Evolutionary conservation across 2,113 vertebrate species (phyloP).

Genomic region (Gracilinanus agilis): DNA sequence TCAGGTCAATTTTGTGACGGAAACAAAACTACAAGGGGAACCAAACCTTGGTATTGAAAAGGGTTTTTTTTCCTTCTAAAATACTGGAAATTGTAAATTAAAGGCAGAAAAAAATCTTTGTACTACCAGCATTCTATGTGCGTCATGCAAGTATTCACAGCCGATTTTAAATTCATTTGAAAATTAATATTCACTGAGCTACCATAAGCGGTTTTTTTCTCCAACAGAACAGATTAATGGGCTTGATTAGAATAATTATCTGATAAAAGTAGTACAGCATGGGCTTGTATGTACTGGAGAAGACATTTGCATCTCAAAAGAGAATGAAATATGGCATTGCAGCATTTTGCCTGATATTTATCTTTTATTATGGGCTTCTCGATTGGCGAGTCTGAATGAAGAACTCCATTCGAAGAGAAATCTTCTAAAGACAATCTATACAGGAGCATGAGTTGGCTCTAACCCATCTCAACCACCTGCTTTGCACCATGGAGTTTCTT

Average conservation of each 20-base stretch:
- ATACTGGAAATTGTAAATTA: slow-evolving; percentile 32
- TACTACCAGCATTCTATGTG: slow-evolving; percentile 35
- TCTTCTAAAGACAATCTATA: slow-evolving; percentile 45
- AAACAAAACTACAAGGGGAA: slow-evolving; percentile 63
- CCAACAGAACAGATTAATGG: slow-evolving; percentile 59
- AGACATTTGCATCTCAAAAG: slow-evolving; percentile 64
- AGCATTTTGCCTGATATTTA: slow-evolving; percentile 56
- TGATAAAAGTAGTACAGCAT: slow-evolving; percentile 55
- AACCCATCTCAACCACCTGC: slow-evolving; percentile 62
- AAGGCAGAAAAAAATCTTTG: slow-evolving; percentile 6
- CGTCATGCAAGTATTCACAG: slow-evolving; percentile 33
- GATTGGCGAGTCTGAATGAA: background rate
- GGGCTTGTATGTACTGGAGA: slow-evolving; percentile 12
- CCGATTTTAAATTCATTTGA: slow-evolving; percentile 36
- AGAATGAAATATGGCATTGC: slow-evolving; percentile 36
- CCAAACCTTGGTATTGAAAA: slow-evolving; percentile 29
- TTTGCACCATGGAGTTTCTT: slow-evolving; percentile 12
- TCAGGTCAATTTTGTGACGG: slow-evolving; percentile 58
- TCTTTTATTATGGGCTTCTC: slow-evolving; percentile 60
- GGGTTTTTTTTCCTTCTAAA: slow-evolving; percentile 49
- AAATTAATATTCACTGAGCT: slow-evolving; percentile 60
- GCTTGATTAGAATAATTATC: slow-evolving; percentile 64
- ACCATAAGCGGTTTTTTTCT: slow-evolving; percentile 4
- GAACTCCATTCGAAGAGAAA: slow-evolving; percentile 41
- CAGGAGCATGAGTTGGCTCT: slow-evolving; percentile 51